Conservation (phyloP, 2,888 invertebrate species). For the Machimus atricapillus region DNA sequence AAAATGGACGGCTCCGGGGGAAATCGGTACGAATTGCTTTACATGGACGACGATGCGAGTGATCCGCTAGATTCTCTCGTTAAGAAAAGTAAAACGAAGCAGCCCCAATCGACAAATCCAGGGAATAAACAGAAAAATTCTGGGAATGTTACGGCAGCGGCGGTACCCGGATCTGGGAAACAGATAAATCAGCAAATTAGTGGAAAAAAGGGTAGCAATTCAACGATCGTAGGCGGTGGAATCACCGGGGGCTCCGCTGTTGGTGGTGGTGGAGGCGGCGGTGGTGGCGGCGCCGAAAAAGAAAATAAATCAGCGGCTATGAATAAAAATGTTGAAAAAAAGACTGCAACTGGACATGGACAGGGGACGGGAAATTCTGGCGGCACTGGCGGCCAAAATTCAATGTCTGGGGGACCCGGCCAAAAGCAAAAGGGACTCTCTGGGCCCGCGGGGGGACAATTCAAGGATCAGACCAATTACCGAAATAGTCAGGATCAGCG, state of each 20-base stretch:
- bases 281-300: constrained; percentile 54
- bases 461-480: constrained; percentile 51
- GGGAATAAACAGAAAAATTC: constrained; percentile 36
- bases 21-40: constrained; percentile 63
- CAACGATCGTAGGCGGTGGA: not conserved
- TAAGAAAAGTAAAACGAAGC: constrained; percentile 57
- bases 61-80: constrained; percentile 62
- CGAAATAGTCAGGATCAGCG: constrained; percentile 55
- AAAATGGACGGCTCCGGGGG: constrained; percentile 61
- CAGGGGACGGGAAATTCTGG: not conserved
- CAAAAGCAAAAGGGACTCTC: constrained; percentile 16
- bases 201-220: not conserved
- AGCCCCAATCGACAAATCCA: constrained; percentile 23
- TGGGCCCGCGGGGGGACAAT: not conserved
- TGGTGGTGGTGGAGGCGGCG: not conserved
- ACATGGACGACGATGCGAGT: constrained; percentile 62
- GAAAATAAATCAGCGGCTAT: constrained; percentile 61
- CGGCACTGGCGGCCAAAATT: not conserved
- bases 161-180: constrained; percentile 46
- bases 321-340: constrained; percentile 58
- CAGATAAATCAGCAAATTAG: constrained; percentile 20
- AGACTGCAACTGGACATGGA: not conserved
- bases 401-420: not conserved
- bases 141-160: constrained; percentile 13
- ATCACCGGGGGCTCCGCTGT: not conserved